Evolutionary conservation across 2,113 vertebrate species (phyloP).

Genomic region (Salminus brasiliensis): DNA sequence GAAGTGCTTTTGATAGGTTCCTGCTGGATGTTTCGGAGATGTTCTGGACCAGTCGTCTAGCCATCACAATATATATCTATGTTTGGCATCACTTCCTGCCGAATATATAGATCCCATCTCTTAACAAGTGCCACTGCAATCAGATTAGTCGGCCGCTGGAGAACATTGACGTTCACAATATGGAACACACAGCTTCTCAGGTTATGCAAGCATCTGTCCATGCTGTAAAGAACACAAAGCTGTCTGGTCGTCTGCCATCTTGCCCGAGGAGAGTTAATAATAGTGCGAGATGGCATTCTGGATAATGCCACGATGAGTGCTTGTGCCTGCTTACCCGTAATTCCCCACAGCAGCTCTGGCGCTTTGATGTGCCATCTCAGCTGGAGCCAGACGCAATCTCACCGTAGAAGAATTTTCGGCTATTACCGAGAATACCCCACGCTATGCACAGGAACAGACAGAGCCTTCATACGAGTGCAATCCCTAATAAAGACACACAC

Average conservation of each 20-base stretch:
- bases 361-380: slow-evolving; percentile 35
- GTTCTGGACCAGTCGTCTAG: no score
- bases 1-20: no score
- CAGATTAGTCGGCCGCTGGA: neutral
- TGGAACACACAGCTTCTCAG: neutral
- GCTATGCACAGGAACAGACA: slow-evolving; percentile 13
- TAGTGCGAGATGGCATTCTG: slow-evolving; percentile 9
- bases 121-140: no score
- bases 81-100: no score
- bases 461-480: neutral
- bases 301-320: slow-evolving; percentile 20
- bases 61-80: no score
- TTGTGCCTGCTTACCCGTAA: slow-evolving; percentile 15
- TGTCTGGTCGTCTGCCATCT: slow-evolving; percentile 24
- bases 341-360: slow-evolving; percentile 11
- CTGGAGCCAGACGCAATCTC: slow-evolving; percentile 31
- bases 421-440: slow-evolving; percentile 34
- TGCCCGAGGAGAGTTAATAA: slow-evolving; percentile 41
- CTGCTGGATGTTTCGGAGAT: no score
- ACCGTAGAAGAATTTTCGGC: slow-evolving; percentile 1
- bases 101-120: no score
- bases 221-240: neutral
- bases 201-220: neutral
- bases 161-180: neutral
- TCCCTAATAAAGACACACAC: slow-evolving; percentile 7